A percentile compares a stretch with the other conserved stretches of the same genome.
Conservation (phyloP, 2,113 vertebrate genomes). For the Melanerpes formicivorus region DNA sequence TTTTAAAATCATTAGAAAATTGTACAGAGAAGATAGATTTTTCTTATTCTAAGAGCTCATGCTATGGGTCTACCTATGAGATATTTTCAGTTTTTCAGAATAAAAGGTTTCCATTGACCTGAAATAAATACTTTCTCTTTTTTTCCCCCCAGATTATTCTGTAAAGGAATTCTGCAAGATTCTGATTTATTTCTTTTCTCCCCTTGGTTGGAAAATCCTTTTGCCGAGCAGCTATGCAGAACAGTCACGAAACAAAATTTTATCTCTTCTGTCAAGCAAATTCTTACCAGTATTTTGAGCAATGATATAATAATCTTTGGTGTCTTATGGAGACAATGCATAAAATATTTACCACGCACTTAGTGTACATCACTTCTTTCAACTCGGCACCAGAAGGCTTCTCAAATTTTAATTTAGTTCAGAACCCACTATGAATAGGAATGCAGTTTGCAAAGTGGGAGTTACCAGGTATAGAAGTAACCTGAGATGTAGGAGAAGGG, state of each 20-base stretch:
- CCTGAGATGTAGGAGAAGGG: background rate
- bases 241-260: background rate
- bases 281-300: conserved; percentile 5
- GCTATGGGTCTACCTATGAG: background rate
- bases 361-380: background rate
- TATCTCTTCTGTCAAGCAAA: background rate
- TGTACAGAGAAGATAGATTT: background rate
- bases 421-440: background rate
- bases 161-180: background rate
- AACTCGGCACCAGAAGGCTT: background rate
- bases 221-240: background rate
- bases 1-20: background rate
- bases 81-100: background rate
- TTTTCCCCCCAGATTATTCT: background rate
- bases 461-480: background rate
- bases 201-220: background rate
- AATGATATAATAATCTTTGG: background rate
- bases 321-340: background rate
- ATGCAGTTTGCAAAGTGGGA: background rate
- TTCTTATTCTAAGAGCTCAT: background rate
- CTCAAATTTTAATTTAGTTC: background rate
- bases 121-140: background rate
- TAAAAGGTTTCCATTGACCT: background rate
- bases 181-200: background rate
- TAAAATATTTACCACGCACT: conserved; percentile 50